Evolutionary conservation across 2,888 invertebrate species (phyloP).

Genomic region (Drosophila paranaensis): DNA sequence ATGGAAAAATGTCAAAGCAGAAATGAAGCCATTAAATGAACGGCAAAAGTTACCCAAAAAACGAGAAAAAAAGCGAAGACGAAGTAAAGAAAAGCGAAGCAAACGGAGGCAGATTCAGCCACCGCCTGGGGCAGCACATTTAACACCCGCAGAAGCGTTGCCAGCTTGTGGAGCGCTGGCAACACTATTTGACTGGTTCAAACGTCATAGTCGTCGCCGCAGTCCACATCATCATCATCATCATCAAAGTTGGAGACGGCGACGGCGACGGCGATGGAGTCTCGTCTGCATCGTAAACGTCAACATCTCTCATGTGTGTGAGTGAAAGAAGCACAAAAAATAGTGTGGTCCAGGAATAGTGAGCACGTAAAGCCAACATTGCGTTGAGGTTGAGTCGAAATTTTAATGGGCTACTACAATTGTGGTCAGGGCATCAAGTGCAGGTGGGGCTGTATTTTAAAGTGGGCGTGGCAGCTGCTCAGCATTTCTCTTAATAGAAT

Average conservation of each 20-base stretch:
- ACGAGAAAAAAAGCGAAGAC: slow-evolving; percentile 21
- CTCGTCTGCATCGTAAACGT: slow-evolving; percentile 66
- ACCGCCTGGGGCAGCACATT: slow-evolving; percentile 66
- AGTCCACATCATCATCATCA: slow-evolving; percentile 65
- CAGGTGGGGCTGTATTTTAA: slow-evolving; percentile 34
- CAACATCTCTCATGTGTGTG: slow-evolving; percentile 69
- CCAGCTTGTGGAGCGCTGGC: slow-evolving; percentile 19
- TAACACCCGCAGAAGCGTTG: slow-evolving; percentile 66
- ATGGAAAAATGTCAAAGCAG: slow-evolving; percentile 77
- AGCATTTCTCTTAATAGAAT: slow-evolving; percentile 16
- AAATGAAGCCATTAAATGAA: slow-evolving; percentile 80
- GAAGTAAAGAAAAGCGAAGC: slow-evolving; percentile 35
- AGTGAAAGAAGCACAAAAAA: slow-evolving; percentile 14
- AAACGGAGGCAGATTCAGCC: slow-evolving; percentile 45
- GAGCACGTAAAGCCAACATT: slow-evolving; percentile 25
- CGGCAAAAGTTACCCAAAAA: slow-evolving; percentile 67
- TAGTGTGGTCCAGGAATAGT: slow-evolving; percentile 37
- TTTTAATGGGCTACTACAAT: slow-evolving; percentile 62
- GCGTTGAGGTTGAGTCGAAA: slow-evolving; percentile 52
- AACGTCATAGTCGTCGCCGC: slow-evolving; percentile 56
- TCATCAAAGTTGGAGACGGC: slow-evolving; percentile 30
- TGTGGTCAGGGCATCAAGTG: slow-evolving; percentile 53
- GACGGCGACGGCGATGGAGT: slow-evolving; percentile 25
- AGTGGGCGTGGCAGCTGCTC: background rate
- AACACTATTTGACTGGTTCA: slow-evolving; percentile 60